A percentile compares a stretch with the other conserved stretches of the same genome.
Evolutionary conservation across 1,140 invertebrate species (phyloP).

Genomic region (Drosophila truncata): DNA sequence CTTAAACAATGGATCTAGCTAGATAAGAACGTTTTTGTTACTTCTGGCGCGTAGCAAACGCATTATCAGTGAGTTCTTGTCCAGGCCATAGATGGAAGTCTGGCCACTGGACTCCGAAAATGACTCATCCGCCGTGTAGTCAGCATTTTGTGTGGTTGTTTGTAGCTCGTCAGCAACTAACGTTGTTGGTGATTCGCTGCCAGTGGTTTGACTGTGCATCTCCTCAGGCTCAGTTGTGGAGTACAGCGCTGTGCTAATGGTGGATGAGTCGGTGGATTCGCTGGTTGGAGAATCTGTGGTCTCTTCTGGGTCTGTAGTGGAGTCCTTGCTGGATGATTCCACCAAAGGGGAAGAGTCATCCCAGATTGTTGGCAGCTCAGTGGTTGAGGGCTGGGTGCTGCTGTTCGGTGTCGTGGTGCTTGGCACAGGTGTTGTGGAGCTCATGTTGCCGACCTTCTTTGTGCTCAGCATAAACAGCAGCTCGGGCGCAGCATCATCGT

Average conservation of each 20-base stretch:
- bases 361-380: not conserved
- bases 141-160: conserved; percentile 19
- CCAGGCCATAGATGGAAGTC: conserved; percentile 68
- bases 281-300: not conserved
- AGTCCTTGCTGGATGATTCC: conserved; percentile 5
- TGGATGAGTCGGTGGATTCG: not conserved
- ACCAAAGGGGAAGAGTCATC: not conserved
- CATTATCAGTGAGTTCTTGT: conserved; percentile 73
- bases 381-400: not conserved
- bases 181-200: conserved; percentile 12
- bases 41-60: conserved; percentile 65
- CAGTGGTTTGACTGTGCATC: conserved; percentile 23
- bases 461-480: conserved; percentile 20
- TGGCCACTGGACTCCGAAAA: conserved; percentile 26
- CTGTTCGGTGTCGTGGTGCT: conserved; percentile 16
- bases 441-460: not conserved
- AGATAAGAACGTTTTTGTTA: conserved; percentile 56
- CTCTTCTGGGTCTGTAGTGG: not conserved
- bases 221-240: conserved; percentile 18
- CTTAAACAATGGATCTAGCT: conserved; percentile 1
- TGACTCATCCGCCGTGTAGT: conserved; percentile 57
- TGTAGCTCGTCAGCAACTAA: not conserved
- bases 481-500: conserved; percentile 33
- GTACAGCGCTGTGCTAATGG: not conserved
- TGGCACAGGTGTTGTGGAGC: conserved; percentile 11